Evolutionary conservation across 1,140 invertebrate species (phyloP).

Genomic region (Vanessa tameamea): DNA sequence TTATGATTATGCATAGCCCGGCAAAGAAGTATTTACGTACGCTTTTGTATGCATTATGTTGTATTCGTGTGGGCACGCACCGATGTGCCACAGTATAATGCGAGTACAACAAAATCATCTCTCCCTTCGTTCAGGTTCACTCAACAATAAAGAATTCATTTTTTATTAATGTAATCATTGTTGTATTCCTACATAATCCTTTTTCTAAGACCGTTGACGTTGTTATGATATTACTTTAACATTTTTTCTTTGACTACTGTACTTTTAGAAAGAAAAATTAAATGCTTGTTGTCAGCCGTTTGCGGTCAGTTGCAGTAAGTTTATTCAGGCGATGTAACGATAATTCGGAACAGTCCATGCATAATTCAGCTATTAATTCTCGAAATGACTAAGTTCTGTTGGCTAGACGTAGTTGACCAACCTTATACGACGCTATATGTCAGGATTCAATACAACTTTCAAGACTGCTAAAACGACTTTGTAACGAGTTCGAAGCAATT

Average conservation of each 20-base stretch:
- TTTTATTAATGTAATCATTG: conserved; percentile 37
- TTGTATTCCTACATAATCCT: not conserved
- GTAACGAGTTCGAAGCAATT: conserved; percentile 41
- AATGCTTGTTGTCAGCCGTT: conserved; percentile 27
- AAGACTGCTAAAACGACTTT: conserved; percentile 46
- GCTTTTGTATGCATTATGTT: conserved; percentile 67
- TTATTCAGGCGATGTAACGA: conserved; percentile 58
- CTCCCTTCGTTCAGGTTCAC: conserved; percentile 55
- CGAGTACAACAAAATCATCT: conserved; percentile 43
- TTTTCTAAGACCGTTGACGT: too few species aligned
- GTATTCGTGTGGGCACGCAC: conserved; percentile 60
- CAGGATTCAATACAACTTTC: conserved; percentile 58
- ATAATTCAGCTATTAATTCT: conserved; percentile 77
- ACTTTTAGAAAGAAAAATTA: not conserved
- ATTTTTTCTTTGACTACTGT: not conserved
- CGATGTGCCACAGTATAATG: conserved; percentile 49
- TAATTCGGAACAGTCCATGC: conserved; percentile 72
- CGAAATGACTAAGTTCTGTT: conserved; percentile 72
- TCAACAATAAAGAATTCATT: conserved; percentile 49
- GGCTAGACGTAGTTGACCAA: conserved; percentile 64
- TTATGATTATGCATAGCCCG: conserved; percentile 68
- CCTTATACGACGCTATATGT: conserved; percentile 58
- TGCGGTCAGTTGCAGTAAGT: conserved; percentile 31
- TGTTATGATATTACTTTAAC: too few species aligned
- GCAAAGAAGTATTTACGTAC: conserved; percentile 71